Evolutionary conservation across 2,797 vertebrate genomes (phyloP).

Genomic region (Smutsia gigantea): DNA sequence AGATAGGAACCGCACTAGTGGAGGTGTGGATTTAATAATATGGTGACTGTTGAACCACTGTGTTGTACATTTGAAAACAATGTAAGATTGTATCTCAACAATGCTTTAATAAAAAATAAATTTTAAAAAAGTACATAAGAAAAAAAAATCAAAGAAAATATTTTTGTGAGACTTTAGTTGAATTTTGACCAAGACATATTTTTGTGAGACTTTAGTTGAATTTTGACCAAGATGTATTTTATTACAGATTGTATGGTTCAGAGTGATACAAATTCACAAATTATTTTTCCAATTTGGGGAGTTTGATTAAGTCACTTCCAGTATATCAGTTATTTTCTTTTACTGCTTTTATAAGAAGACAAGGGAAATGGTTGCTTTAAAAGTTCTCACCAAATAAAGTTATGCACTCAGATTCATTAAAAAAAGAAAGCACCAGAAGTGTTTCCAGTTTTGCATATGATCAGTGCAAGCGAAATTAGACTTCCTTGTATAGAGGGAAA

Average conservation of each 20-base stretch:
- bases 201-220: neutral
- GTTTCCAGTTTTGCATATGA: constrained; percentile 18
- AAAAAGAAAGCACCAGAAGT: neutral
- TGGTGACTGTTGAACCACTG: no score
- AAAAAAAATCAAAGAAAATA: neutral
- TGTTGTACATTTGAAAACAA: no score
- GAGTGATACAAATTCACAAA: constrained; percentile 55
- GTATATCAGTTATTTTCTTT: constrained; percentile 14
- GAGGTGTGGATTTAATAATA: no score
- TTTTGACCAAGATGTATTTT: neutral
- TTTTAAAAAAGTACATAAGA: neutral
- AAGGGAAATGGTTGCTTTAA: neutral
- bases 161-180: neutral
- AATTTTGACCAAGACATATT: neutral
- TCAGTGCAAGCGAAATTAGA: constrained; percentile 3
- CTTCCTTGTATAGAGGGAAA: constrained; percentile 49
- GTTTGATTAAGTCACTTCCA: constrained; percentile 64
- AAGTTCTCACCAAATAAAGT: neutral
- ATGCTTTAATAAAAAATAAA: no score
- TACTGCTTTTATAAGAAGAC: constrained; percentile 16
- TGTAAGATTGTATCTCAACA: no score
- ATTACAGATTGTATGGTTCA: neutral
- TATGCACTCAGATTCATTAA: neutral
- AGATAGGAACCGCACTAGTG: no score
- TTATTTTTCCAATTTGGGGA: constrained; percentile 65